phyloP scores from a whole-genome alignment of 2,797 vertebrate genomes.

The Manis javanica region DNA sequence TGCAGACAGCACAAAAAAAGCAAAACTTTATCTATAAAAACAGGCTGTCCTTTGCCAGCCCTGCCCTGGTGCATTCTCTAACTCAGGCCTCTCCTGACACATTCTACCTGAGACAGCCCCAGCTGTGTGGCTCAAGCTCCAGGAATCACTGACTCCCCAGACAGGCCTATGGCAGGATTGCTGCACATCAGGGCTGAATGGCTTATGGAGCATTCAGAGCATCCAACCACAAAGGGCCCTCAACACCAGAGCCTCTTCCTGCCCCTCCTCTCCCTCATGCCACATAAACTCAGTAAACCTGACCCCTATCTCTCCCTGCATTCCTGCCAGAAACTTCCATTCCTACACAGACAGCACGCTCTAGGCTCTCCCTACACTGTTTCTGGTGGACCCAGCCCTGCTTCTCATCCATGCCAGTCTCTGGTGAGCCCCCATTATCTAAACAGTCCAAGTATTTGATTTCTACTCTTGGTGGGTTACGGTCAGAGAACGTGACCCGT shows the following conservation, averaged over 20 bases:
- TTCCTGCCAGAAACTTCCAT: neutral
- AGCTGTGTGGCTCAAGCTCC: neutral
- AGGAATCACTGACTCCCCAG: neutral
- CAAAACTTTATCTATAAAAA: neutral
- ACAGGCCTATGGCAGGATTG: neutral
- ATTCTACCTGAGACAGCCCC: neutral
- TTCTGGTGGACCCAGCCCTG: no score
- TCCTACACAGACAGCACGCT: neutral
- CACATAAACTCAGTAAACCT: neutral
- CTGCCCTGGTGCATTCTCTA: neutral
- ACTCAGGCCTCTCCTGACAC: neutral
- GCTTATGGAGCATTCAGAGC: neutral
- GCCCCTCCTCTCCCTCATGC: neutral
- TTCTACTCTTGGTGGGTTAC: neutral
- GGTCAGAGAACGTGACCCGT: neutral
- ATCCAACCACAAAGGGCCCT: neutral
- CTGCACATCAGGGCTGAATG: no score
- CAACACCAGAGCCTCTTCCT: neutral
- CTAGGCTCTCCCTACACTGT: fast-evolving
- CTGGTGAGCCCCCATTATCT: neutral
- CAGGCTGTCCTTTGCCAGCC: neutral
- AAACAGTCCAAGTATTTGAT: neutral
- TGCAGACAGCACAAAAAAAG: no score
- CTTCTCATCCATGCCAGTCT: neutral
- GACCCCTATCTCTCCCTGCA: no score